Evolutionary conservation across 2,888 invertebrate species (phyloP), one percentile per base, ranked within the genome.

Genomic region (Eilema caniola): DNA sequence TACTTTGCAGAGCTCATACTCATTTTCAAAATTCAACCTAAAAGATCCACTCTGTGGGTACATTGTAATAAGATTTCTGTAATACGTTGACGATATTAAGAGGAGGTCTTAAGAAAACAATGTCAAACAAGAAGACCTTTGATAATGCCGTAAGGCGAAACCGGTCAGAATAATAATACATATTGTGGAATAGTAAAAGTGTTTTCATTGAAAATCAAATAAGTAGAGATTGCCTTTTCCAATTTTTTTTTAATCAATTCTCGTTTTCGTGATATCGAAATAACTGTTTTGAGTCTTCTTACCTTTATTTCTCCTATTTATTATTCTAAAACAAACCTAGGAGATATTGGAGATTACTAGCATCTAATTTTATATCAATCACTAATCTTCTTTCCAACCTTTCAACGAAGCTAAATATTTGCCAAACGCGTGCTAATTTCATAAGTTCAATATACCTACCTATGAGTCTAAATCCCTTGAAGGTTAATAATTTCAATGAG

Each of bases 41-140:
- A 67, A 64, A 23, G 68, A 47, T 56, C 37, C 53, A 71, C 73
- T 79, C 67, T 72, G 71, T 81, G 63, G 72, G 72, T 62, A 71
- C 77, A 65, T 76, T 73, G 68, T 82, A 76, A 82, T 68, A 28
- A 73, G 71, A 80, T 81, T 78, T 71, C 56, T 62, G 37, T 72
- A 75, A 75, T 73, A n/a, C 76, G 70, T 68, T 69, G 71, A 72
- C 67, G 67, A 66, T 72, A 73, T 72, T 74, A 73, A 77, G n/a
- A 72, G 65, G 62, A 59, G 61, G 31, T 76, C 79, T 74, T 66
- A 16, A 64, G 66, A 79, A 73, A 77, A 79, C 75, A 77, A 77
- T 72, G 72, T 74, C 73, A 71, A n/a, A n/a, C n/a, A n/a, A n/a
- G n/a, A n/a, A n/a, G n/a, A n/a, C n/a, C n/a, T n/a, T n/a, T n/a